These are phyloP conservation scores for Caenorhabditis wallacei DNA, from an alignment of 2,888 invertebrate species.

Conservation along the genomic window DNA sequence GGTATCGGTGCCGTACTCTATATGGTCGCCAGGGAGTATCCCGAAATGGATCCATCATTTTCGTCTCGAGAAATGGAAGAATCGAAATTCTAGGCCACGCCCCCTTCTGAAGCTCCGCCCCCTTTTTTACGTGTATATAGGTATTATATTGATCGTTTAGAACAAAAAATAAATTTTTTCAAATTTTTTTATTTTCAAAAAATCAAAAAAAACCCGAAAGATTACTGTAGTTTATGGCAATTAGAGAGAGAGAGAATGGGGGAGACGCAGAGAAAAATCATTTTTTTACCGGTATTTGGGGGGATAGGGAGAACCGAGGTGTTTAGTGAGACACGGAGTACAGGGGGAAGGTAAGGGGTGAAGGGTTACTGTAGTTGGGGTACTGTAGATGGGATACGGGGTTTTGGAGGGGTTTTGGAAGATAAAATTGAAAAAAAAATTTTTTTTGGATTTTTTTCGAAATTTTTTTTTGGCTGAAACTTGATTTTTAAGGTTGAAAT, in stretches of 20 bases:
- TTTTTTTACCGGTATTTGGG: slow-evolving; percentile 1
- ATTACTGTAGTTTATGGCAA: neutral
- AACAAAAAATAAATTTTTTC: neutral
- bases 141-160: neutral
- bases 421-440: neutral
- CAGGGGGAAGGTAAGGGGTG: too few relatives aligned
- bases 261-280: neutral
- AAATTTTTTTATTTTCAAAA: neutral
- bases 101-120: neutral
- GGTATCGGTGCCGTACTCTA: slow-evolving; percentile 72
- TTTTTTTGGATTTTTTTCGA: neutral
- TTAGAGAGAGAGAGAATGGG: neutral
- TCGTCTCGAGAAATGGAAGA: slow-evolving; percentile 43
- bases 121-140: neutral
- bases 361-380: too few relatives aligned
- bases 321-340: too few relatives aligned
- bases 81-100: slow-evolving; percentile 40
- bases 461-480: neutral
- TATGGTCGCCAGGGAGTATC: slow-evolving; percentile 67
- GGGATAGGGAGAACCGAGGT: neutral
- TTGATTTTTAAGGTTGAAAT: too few relatives aligned
- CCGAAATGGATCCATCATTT: slow-evolving; percentile 18
- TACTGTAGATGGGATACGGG: too few relatives aligned
- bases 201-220: neutral
- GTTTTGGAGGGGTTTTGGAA: too few relatives aligned